phyloP scores from a whole-genome alignment of 92 coral and sea anemone species.

The Nematostella vectensis region DNA sequence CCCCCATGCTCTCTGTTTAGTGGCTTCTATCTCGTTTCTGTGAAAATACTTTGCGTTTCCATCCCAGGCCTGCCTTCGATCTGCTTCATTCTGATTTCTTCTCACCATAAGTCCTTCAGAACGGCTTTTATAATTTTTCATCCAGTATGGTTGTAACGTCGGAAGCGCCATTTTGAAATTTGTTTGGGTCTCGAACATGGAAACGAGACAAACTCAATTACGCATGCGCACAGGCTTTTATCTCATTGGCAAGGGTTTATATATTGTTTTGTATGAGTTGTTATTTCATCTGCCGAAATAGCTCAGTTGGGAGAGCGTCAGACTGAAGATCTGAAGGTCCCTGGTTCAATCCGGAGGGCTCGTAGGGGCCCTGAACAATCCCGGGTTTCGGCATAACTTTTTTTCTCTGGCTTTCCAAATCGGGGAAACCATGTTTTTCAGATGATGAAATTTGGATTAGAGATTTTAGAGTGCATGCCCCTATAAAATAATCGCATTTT shows the following conservation, averaged over 20 bases:
- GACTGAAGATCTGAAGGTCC: constrained; percentile 99
- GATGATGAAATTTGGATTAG: too few species aligned
- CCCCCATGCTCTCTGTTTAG: constrained; percentile 98
- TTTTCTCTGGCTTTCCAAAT: background rate
- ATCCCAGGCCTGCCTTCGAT: constrained; percentile 89
- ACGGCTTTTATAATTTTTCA: constrained; percentile 86
- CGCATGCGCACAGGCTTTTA: background rate
- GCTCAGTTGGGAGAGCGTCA: constrained; percentile 99
- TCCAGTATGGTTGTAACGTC: constrained; percentile 97
- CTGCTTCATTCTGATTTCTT: constrained; percentile 90
- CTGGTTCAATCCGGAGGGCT: constrained; percentile 99
- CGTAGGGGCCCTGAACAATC: constrained; percentile 86
- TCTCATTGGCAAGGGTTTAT: background rate
- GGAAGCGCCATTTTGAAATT: constrained; percentile 99
- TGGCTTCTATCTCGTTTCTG: constrained; percentile 82
- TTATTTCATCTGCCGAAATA: constrained; percentile 66
- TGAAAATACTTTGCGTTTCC: constrained; percentile 84
- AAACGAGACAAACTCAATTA: constrained; percentile 30
- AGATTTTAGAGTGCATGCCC: too few species aligned
- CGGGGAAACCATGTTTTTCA: too few species aligned
- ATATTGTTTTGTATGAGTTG: background rate
- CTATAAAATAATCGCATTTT: too few species aligned
- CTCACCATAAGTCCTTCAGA: constrained; percentile 89
- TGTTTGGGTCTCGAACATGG: constrained; percentile 15
- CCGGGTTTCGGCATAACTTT: constrained; percentile 85